Evolutionary conservation across 2,113 vertebrate species (phyloP), one percentile per base, ranked within the genome.

Genomic region (Girardinichthys multiradiatus): DNA sequence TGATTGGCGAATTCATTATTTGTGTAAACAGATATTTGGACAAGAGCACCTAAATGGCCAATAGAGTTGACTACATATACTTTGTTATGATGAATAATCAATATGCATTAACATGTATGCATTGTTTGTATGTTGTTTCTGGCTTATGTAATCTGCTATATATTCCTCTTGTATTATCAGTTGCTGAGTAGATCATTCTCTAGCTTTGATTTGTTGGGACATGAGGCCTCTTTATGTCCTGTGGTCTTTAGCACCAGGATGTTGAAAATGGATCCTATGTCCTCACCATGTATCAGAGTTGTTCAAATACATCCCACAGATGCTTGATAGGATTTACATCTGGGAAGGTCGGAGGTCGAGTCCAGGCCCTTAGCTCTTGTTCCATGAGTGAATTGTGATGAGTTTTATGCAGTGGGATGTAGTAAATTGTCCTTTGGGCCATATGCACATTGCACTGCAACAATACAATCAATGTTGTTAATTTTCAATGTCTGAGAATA

Each of bases 241-340:
- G 30, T 12, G 7, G 17, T 24, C 17, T 42, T 37, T 39, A 37
- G 62, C 62, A 42, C 35, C 26, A 37, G 35, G n/a, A 63, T 12
- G 17, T 31, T 63, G 61, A 35, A 63, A 37, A 37, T 37, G 62
- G 62, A 39, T 39, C 62, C 11, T 13, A 17, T 27, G 13, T 15
- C 6, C 26, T 37, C 30, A 31, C 48, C 14, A 10, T n/a, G 51
- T 30, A 57, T 35, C 30, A 15, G 48, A 14, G 5, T 68, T 57
- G 66, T 57, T 37, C 66, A 51, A 57, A n/a, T 13, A 37, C 48
- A 68, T 27, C 51, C 66, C 66, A 19, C 66, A 57, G 51, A 57
- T 27, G 45, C 48, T 31, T 24, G 11, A 54, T 54, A n/a, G n/a
- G 51, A 26, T 68, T 68, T 51, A n/a, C 48, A 68, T 68, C 51